Base-by-base conservation (phyloP, 2,888 invertebrate genomes). In the Lacanobia wlatinum region DNA sequence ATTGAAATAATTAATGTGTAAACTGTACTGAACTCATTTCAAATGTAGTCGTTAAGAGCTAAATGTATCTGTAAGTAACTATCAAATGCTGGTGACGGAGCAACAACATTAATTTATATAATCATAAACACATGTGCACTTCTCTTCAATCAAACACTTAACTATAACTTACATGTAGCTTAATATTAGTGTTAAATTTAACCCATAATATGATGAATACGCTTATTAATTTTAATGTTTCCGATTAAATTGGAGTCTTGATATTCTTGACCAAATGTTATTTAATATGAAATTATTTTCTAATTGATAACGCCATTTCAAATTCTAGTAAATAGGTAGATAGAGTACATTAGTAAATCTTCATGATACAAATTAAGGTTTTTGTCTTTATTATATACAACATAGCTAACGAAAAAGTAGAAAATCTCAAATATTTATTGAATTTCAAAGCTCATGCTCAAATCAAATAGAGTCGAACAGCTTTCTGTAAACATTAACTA, bases 141-240 rank as follows among this genome's bases (percentile, higher is more conserved):
- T 90, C 87, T 89, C 88, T 90, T 88, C 86, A 77, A 88, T 86
- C 85, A 81, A 84, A 81, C 86, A 84, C 78, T 71, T 84, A 82
- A 73, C 77, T 87, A 56, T 84, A 84, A 86, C 74, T 82, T 84
- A 81, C 78, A 76, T 80, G 83, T 91, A 91, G 89, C 87, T 84
- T 90, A 90, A 88, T 84, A 80, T 89, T 93, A 94, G 93, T 91
- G 84, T 90, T 91, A 92, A 91, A 86, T 84, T 90, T 93, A 94
- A 94, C 92, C 95, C 94, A 93, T 94, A 78, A 81, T 78, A 95
- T 95, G 92, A 95, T 94, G 93, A 94, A 95, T 96, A 96, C 96
- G 96, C 96, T 96, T 96, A 96, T 96, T 96, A 96, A 96, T 95
- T 95, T 95, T 96, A 96, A 95, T 94, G 90, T 94, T 94, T 96